A percentile compares a stretch with the other conserved stretches of the same genome.
phyloP scores from a whole-genome alignment of 2,888 invertebrate species.

The Leucozona laternaria region DNA sequence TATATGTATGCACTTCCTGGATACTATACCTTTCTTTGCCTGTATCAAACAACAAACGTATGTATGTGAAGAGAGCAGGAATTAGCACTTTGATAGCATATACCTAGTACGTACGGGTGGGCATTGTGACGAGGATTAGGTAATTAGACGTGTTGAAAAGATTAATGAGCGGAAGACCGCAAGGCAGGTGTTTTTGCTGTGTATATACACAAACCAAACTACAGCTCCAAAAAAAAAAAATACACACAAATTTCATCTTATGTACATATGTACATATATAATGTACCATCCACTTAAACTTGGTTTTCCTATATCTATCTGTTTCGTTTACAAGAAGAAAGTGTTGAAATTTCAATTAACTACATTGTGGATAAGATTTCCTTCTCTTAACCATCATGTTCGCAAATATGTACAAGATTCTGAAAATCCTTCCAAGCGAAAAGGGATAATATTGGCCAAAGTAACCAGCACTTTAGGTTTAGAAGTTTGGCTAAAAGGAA shows the following conservation, averaged over 20 bases:
- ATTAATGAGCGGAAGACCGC: slow-evolving; percentile 67
- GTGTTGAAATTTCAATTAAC: slow-evolving; percentile 73
- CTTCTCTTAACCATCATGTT: slow-evolving; percentile 6
- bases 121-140: slow-evolving; percentile 49
- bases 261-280: too few relatives aligned
- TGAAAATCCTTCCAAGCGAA: background rate
- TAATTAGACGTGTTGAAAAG: slow-evolving; percentile 71
- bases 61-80: slow-evolving; percentile 12
- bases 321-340: slow-evolving; percentile 7
- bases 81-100: slow-evolving; percentile 49
- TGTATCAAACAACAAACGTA: background rate
- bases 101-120: slow-evolving; percentile 41
- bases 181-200: slow-evolving; percentile 17
- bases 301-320: background rate
- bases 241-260: background rate
- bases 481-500: slow-evolving; percentile 16
- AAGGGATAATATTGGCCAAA: slow-evolving; percentile 54
- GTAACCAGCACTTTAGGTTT: slow-evolving; percentile 51
- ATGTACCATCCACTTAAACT: background rate
- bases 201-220: slow-evolving; percentile 11
- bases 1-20: background rate
- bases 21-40: slow-evolving; percentile 1
- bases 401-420: slow-evolving; percentile 43
- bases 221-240: background rate
- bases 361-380: slow-evolving; percentile 37